Percentiles rank a stretch among this genome's conserved stretches.
Evolutionary conservation across 2,113 vertebrate genomes (phyloP).

Genomic region (Cacatua alba): DNA sequence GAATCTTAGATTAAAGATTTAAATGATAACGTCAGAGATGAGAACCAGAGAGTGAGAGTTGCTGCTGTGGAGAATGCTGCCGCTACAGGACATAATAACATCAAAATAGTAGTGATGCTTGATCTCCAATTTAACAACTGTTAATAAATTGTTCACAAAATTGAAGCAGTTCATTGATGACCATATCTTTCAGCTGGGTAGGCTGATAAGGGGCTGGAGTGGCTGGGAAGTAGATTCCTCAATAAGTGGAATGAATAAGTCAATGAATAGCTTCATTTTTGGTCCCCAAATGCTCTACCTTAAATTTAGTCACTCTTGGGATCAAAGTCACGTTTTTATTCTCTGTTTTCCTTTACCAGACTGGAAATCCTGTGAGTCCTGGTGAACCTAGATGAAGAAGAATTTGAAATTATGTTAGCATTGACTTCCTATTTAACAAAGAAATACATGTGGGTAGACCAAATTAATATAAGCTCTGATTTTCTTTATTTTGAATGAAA

Average conservation of each 20-base stretch:
- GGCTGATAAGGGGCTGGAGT: neutral
- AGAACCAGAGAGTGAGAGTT: neutral
- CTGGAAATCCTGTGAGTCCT: neutral
- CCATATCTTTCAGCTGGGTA: neutral
- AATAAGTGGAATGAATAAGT: neutral
- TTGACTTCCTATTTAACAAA: neutral
- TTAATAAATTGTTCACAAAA: neutral
- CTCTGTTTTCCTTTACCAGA: neutral
- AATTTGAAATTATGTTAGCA: neutral
- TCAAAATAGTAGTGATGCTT: neutral
- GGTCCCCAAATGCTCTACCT: neutral
- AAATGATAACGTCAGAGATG: neutral
- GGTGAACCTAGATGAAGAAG: neutral
- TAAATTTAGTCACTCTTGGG: neutral
- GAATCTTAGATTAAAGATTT: neutral
- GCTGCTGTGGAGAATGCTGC: neutral
- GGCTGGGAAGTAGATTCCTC: neutral
- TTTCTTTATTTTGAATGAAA: neutral
- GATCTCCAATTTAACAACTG: neutral
- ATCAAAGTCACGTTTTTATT: neutral
- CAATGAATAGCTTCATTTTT: neutral
- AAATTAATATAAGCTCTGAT: neutral
- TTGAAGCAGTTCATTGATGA: neutral
- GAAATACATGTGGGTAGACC: neutral
- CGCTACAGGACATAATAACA: neutral